Conservation (phyloP, 2,888 invertebrate genomes). For the Glaucopsyche alexis region DNA sequence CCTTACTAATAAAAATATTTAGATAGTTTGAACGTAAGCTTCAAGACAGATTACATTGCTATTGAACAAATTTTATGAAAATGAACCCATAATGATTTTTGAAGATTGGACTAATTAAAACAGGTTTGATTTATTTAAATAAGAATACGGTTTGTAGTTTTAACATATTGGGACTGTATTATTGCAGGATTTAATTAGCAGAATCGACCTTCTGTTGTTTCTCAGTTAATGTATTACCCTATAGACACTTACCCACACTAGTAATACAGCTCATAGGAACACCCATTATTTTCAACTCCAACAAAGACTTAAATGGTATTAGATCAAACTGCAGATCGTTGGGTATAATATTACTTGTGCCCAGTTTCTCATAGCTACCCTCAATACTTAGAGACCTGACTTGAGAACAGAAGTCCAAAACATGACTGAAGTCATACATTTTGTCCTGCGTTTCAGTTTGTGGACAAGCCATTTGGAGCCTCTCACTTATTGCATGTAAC, state of each 20-base stretch:
- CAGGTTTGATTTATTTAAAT: too few relatives aligned
- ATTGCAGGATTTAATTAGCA: too few relatives aligned
- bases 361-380: conserved; percentile 84
- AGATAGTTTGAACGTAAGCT: too few relatives aligned
- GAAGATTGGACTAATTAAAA: too few relatives aligned
- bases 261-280: conserved; percentile 85
- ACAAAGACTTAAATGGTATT: conserved; percentile 89
- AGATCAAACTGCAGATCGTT: conserved; percentile 90
- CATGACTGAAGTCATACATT: conserved; percentile 93
- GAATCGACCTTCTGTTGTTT: too few relatives aligned
- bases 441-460: conserved; percentile 87
- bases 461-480: conserved; percentile 92
- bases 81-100: too few relatives aligned
- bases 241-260: conserved; percentile 70
- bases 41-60: too few relatives aligned
- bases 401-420: conserved; percentile 92
- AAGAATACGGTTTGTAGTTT: too few relatives aligned
- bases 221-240: neutral
- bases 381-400: conserved; percentile 84
- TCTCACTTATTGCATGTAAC: conserved; percentile 93
- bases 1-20: too few relatives aligned
- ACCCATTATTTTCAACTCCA: conserved; percentile 84
- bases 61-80: neutral
- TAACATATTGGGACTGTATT: too few relatives aligned
- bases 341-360: conserved; percentile 91